phyloP scores from a whole-genome alignment of 1,140 invertebrate genomes.

The Drosophila setifemur region DNA sequence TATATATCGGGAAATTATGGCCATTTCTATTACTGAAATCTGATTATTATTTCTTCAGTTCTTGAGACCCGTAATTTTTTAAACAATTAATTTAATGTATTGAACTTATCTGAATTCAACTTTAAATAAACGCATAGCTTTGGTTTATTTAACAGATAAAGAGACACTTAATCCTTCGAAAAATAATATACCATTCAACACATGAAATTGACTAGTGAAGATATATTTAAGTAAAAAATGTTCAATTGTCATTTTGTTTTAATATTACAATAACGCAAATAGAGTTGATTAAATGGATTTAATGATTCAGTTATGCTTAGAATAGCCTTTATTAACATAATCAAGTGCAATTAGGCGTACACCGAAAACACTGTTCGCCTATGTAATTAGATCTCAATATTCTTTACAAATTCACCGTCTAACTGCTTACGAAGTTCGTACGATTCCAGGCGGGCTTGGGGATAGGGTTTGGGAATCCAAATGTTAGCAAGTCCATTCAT shows the following conservation, averaged over 20 bases:
- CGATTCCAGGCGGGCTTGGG: not conserved
- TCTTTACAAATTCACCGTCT: conserved; percentile 66
- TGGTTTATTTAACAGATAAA: too few relatives aligned
- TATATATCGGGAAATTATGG: too few relatives aligned
- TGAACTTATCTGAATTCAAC: too few relatives aligned
- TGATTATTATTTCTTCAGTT: too few relatives aligned
- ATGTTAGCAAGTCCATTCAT: conserved; percentile 36
- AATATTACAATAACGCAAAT: not conserved
- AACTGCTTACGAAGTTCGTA: conserved; percentile 17
- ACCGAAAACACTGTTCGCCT: not conserved
- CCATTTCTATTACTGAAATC: too few relatives aligned
- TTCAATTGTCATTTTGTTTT: not conserved
- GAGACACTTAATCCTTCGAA: too few relatives aligned
- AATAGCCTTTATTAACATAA: not conserved
- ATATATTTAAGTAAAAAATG: not conserved
- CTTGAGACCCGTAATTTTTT: too few relatives aligned
- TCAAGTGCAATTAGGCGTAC: not conserved
- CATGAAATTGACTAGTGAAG: not conserved
- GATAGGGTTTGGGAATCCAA: conserved; percentile 3
- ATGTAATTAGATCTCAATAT: conserved; percentile 72
- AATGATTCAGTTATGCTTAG: not conserved
- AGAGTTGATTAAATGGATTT: not conserved
- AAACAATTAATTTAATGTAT: too few relatives aligned
- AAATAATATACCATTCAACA: too few relatives aligned
- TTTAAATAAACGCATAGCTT: too few relatives aligned